Base-by-base conservation (phyloP, 2,888 invertebrate species). In the Axea sp. region DNA sequence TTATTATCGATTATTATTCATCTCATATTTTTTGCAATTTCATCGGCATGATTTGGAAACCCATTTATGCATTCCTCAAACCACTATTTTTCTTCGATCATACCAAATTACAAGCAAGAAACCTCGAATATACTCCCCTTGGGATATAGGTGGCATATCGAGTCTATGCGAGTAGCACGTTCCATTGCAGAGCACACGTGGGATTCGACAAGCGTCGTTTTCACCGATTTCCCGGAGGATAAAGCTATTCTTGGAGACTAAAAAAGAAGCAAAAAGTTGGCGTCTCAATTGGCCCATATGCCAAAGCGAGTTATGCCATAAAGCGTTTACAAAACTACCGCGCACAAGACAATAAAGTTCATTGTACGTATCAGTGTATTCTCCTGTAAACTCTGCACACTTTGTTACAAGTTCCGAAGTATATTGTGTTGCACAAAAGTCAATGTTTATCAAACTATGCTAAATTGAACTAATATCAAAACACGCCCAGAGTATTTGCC, bases 1-100 rank as follows among this genome's bases (percentile, higher is more conserved):
- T 6, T 37, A 9, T 8, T 17, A 37, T 64, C 19, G 11, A 39
- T 22, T 11, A 22, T 11, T 11, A 39, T 39, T 19, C 39, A 11
- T 22, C 43, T 33, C 11, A 19, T 41, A 17, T 22, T 39, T 49
- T 35, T 51, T 24, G 14, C 26, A 22, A 31, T 19, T 15, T 31
- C 24, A 49, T 28, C 33, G 35, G 17, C 59, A 45, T 59, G 24
- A 41, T 41, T 39, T n/a, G 5, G 9, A 35, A 26, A 28, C 26
- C n/a, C 22, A 28, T 60, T 60, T 49, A 49, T 60, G 47, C 60
- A 43, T 28, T 39, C 64, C 67, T 67, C 22, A 39, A 11, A 39
- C 55, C 53, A 65, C 62, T 69, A 74, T 76, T 76, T 74, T 75
- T 51, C 57, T 62, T 60, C 71, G 76, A 76, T 77, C 77, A 67